A percentile compares a stretch with the other conserved stretches of the same genome.
phyloP scores from a whole-genome alignment of 2,888 invertebrate species.

The Saturnia japonica region DNA sequence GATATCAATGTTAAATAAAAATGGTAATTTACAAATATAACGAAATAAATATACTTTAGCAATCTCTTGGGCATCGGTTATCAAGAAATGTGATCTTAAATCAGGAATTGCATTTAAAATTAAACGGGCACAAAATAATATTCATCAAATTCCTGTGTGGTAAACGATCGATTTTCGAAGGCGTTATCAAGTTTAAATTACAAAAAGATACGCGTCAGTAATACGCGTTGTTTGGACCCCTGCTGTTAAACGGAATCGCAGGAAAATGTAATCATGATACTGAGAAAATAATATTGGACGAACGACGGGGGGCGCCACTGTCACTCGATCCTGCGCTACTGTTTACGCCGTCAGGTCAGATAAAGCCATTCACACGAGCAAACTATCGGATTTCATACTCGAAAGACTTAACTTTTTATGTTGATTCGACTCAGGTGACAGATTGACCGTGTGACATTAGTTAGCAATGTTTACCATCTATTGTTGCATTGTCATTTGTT shows the following conservation, averaged over 20 bases:
- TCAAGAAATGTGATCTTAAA: too few relatives aligned
- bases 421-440: constrained; percentile 45
- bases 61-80: too few relatives aligned
- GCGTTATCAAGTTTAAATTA: constrained; percentile 35
- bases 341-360: constrained; percentile 61
- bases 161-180: constrained; percentile 24
- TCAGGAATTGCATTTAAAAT: too few relatives aligned
- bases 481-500: background rate
- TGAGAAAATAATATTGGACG: constrained; percentile 21
- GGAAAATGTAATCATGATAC: constrained; percentile 42
- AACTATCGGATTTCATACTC: constrained; percentile 65
- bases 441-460: constrained; percentile 33
- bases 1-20: too few relatives aligned
- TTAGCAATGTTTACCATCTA: constrained; percentile 10
- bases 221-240: constrained; percentile 36
- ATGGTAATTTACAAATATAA: too few relatives aligned
- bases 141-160: constrained; percentile 6
- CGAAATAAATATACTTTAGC: too few relatives aligned
- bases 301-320: constrained; percentile 64
- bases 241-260: constrained; percentile 34
- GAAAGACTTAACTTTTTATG: constrained; percentile 59
- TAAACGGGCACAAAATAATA: too few relatives aligned
- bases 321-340: constrained; percentile 71
- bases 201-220: constrained; percentile 29
- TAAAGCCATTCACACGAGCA: constrained; percentile 41